Percentiles rank a stretch among this genome's conserved stretches.
Evolutionary conservation across 2,113 vertebrate genomes (phyloP).

Genomic region (Triplophysa siluroides): DNA sequence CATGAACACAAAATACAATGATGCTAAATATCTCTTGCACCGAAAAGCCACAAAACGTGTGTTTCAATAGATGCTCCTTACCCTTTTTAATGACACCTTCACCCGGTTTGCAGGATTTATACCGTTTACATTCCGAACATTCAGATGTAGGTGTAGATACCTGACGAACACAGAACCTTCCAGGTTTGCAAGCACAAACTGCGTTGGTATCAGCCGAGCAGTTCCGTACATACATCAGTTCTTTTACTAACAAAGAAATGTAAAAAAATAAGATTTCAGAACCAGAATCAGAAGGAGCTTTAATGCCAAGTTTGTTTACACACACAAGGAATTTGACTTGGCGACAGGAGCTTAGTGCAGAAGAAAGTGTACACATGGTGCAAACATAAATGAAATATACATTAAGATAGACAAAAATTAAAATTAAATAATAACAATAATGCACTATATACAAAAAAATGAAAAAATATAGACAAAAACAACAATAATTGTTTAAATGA

Average conservation of each 20-base stretch:
- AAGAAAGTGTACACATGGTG: too few relatives aligned
- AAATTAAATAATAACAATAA: too few relatives aligned
- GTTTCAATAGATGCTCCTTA: constrained; percentile 38
- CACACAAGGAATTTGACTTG: too few relatives aligned
- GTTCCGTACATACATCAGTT: constrained; percentile 33
- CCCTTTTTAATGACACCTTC: constrained; percentile 55
- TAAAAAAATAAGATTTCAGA: not conserved
- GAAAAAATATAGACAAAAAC: too few relatives aligned
- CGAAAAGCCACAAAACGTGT: not conserved
- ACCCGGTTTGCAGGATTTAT: constrained; percentile 57
- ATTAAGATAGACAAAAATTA: too few relatives aligned
- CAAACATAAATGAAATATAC: too few relatives aligned
- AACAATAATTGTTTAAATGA: too few relatives aligned
- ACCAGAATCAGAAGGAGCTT: too few relatives aligned
- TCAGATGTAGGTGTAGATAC: not conserved
- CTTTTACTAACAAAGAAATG: constrained; percentile 52
- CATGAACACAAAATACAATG: not conserved
- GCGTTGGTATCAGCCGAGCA: constrained; percentile 59
- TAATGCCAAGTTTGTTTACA: too few relatives aligned
- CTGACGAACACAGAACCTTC: constrained; percentile 42
- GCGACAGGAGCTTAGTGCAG: too few relatives aligned
- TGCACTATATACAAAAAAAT: too few relatives aligned
- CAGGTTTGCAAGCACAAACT: constrained; percentile 63
- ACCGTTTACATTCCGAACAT: constrained; percentile 1
- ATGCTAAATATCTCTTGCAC: not conserved